phyloP scores from a whole-genome alignment of 2,113 vertebrate species.

The Scalopus aquaticus region DNA sequence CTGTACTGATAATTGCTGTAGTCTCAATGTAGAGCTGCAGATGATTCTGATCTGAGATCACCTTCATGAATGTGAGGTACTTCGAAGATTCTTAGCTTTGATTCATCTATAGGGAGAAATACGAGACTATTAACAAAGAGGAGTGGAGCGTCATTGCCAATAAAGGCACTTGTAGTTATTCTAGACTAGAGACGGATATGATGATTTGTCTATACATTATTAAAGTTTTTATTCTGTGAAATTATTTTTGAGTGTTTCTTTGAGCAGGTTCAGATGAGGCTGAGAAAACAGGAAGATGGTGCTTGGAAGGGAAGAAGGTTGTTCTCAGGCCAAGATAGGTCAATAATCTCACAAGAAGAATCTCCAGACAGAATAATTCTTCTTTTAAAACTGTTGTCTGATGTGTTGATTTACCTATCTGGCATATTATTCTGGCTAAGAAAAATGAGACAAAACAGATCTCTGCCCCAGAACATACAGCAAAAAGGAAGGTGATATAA shows the following conservation, averaged over 20 bases:
- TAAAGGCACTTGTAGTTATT: not conserved
- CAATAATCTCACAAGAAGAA: not conserved
- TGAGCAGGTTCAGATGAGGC: conserved; percentile 58
- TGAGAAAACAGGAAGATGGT: conserved; percentile 59
- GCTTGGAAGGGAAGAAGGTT: conserved; percentile 8
- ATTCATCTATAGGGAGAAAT: not conserved
- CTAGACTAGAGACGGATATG: not conserved
- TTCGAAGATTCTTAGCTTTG: not conserved
- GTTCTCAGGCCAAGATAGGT: conserved; percentile 22
- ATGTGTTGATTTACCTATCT: conserved; percentile 36
- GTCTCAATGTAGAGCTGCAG: not conserved
- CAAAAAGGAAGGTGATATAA: not conserved
- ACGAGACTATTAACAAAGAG: not conserved
- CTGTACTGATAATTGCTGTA: not conserved
- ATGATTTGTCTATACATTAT: conserved; percentile 1
- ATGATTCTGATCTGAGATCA: not conserved
- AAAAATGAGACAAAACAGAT: not conserved
- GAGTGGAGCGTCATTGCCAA: not conserved
- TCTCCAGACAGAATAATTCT: conserved; percentile 12
- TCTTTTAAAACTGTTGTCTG: conserved; percentile 51
- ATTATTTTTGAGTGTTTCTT: conserved; percentile 49
- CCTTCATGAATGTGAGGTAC: not conserved
- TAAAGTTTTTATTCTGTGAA: conserved; percentile 28
- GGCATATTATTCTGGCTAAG: conserved; percentile 24
- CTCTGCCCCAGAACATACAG: not conserved